Evolutionary conservation across 1,140 invertebrate genomes (phyloP), one percentile per base, ranked within the genome.

Genomic region (Globodera ellingtonae): DNA sequence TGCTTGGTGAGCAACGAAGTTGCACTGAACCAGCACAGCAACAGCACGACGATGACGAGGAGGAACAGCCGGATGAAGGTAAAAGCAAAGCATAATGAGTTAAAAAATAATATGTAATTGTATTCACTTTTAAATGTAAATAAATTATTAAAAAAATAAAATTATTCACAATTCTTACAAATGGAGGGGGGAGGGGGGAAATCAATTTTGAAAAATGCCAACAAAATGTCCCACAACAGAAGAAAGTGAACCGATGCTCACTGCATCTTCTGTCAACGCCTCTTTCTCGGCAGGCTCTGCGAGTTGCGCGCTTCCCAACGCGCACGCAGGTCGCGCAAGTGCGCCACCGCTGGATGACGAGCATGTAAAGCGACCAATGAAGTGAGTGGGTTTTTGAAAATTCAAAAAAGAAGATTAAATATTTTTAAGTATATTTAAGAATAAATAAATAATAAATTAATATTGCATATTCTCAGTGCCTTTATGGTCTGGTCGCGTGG

Each of bases 401-500:
- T 35, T 35, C 24, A 24, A 24, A 24, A 24, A 24, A 35, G n/a
- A 35, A 35, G 3, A 35, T 35, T 35, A 35, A 35, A 35, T 35
- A 35, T 35, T 35, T 35, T 35, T 35, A 35, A 35, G 3, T 35
- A 35, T 35, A 35, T 35, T 35, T 35, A 35, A 35, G 35, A n/a
- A n/a, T n/a, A n/a, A n/a, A n/a, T n/a, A n/a, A 35, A 35, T 35
- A 6, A 71, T 78, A 44, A 3, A 71, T 72, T 4, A 35, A 18
- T n/a, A 72, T 15, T 78, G 13, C 5, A 79, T 35, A 44, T 79
- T 79, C 71, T 75, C 35, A 82, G 98, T 91, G 97, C 97, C 18
- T 99, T 99, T 90, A 99, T 99, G 98, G 98, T 99, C 13, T 99
- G 98, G 97, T 97, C 95, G 6, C 91, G 98, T 0, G 97, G 90